Conservation (phyloP, 1,140 invertebrate species). For the Drosophila carrolli region DNA sequence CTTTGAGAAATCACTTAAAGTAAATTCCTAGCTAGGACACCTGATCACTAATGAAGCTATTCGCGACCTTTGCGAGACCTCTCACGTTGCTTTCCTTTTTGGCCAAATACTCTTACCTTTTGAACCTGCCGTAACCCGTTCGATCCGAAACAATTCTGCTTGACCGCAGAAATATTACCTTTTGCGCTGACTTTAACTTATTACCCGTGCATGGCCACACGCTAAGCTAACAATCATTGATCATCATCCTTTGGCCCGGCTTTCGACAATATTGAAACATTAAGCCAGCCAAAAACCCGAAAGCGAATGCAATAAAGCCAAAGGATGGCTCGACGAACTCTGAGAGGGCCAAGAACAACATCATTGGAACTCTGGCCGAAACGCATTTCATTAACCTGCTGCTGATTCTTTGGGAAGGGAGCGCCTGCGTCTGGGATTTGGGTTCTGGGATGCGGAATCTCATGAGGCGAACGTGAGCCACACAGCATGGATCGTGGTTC, state of each 20-base stretch:
- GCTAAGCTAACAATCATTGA: slow-evolving; percentile 78
- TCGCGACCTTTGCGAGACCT: slow-evolving; percentile 18
- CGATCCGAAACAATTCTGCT: slow-evolving; percentile 55
- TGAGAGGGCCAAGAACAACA: slow-evolving; percentile 39
- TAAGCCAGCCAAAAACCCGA: slow-evolving; percentile 43
- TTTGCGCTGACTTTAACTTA: slow-evolving; percentile 52
- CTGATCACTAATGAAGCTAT: slow-evolving; percentile 31
- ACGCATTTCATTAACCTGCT: slow-evolving; percentile 82
- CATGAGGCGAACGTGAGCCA: slow-evolving; percentile 47
- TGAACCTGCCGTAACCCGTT: slow-evolving; percentile 15
- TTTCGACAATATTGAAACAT: slow-evolving; percentile 76
- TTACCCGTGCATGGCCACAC: slow-evolving; percentile 67
- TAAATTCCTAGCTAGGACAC: slow-evolving; percentile 3
- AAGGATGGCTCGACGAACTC: slow-evolving; percentile 23
- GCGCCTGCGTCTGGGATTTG: slow-evolving; percentile 37
- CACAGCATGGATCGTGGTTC: slow-evolving; percentile 53
- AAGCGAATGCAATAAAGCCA: slow-evolving; percentile 28
- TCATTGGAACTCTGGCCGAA: slow-evolving; percentile 68
- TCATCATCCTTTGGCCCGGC: slow-evolving; percentile 57
- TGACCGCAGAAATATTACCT: slow-evolving; percentile 47
- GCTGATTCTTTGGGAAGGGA: slow-evolving; percentile 27
- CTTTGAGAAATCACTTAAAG: slow-evolving; percentile 1
- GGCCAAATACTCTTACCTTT: slow-evolving; percentile 23
- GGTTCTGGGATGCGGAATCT: slow-evolving; percentile 13
- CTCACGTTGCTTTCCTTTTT: slow-evolving; percentile 38